Conservation (phyloP, 2,888 invertebrate species). For the Bibio marci region DNA sequence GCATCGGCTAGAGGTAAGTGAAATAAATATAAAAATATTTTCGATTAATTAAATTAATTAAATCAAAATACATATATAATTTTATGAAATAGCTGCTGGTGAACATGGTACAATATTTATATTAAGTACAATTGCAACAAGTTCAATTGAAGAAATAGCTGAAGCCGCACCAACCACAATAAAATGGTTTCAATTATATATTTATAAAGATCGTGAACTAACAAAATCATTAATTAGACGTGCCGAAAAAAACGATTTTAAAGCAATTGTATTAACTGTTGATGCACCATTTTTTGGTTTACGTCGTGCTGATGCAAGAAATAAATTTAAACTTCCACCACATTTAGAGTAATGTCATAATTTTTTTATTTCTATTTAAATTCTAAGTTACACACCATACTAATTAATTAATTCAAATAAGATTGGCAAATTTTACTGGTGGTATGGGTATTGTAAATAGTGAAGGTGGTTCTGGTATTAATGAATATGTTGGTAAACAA, state of each 20-base stretch:
- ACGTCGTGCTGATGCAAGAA: slow-evolving; percentile 62
- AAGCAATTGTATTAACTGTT: slow-evolving; percentile 72
- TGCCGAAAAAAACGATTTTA: slow-evolving; percentile 71
- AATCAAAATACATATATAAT: background rate
- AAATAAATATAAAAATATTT: slow-evolving; percentile 33
- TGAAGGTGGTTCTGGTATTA: slow-evolving; percentile 48
- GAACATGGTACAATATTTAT: slow-evolving; percentile 58
- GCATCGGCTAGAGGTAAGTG: slow-evolving; percentile 42
- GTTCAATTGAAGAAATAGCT: slow-evolving; percentile 76
- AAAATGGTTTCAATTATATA: slow-evolving; percentile 87
- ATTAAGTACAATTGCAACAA: slow-evolving; percentile 72
- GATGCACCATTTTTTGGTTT: slow-evolving; percentile 80
- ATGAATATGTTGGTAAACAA: slow-evolving; percentile 55
- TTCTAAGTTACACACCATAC: no score
- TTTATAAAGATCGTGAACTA: slow-evolving; percentile 68
- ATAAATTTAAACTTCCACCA: slow-evolving; percentile 64
- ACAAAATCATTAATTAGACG: slow-evolving; percentile 53
- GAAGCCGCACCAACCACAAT: slow-evolving; percentile 51
- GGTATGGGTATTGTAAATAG: slow-evolving; percentile 19
- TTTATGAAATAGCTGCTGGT: slow-evolving; percentile 48
- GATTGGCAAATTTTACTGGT: slow-evolving; percentile 67
- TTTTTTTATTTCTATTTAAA: no score
- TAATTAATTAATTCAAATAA: slow-evolving; percentile 16
- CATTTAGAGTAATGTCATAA: slow-evolving; percentile 51
- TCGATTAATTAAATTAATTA: no score